These are phyloP conservation scores for Antechinus flavipes DNA, from an alignment of 2,113 vertebrate species.

Conservation along the genomic window DNA sequence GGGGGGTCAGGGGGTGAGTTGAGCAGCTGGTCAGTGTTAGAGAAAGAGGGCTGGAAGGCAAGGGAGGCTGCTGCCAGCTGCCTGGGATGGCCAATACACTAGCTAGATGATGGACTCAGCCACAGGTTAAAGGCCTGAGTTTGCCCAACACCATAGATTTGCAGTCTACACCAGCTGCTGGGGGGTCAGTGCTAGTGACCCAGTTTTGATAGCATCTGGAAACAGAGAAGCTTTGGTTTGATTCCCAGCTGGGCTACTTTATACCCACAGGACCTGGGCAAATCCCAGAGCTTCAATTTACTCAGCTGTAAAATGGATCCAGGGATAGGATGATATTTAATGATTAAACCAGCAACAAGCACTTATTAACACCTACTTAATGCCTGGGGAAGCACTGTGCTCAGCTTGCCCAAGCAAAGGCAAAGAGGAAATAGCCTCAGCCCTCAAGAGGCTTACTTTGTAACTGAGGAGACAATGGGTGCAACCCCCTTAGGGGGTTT, in stretches of 20 bases:
- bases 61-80: neutral
- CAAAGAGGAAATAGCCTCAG: neutral
- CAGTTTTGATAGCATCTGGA: neutral
- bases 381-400: too few relatives aligned
- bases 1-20: too few relatives aligned
- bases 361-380: neutral
- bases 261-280: neutral
- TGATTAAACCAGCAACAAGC: neutral
- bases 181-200: neutral
- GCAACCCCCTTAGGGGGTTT: neutral
- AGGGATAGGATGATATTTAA: neutral
- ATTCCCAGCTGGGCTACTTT: neutral
- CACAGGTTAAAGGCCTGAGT: neutral
- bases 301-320: neutral
- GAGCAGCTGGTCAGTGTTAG: neutral
- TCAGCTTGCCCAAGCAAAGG: neutral
- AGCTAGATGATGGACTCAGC: too few relatives aligned
- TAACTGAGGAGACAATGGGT: neutral
- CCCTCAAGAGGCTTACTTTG: neutral
- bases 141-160: too few relatives aligned
- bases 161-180: neutral
- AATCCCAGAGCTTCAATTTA: neutral
- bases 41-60: neutral
- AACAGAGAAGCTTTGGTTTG: neutral
- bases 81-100: neutral